phyloP scores from a whole-genome alignment of 1,140 invertebrate genomes.

The Caenorhabditis briggsae region DNA sequence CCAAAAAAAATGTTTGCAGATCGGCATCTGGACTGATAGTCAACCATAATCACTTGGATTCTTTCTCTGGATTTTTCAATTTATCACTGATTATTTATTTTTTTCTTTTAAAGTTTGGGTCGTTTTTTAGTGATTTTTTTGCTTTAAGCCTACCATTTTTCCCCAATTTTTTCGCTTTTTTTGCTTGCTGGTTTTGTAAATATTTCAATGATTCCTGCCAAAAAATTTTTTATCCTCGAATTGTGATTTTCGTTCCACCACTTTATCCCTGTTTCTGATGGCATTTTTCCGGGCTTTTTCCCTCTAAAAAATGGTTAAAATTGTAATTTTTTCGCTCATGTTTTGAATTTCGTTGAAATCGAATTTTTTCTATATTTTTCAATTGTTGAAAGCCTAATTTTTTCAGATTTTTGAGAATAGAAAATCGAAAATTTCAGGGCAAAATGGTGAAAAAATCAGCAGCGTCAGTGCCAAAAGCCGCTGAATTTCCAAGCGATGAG shows the following conservation, averaged over 20 bases:
- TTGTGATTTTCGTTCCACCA: not conserved
- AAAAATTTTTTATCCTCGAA: not conserved
- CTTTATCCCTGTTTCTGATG: not conserved
- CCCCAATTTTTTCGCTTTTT: not conserved
- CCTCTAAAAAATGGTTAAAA: not conserved
- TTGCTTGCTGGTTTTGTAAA: constrained; percentile 33
- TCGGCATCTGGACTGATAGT: too few species aligned
- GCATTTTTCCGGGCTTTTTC: not conserved
- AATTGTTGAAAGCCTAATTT: not conserved
- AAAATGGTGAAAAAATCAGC: constrained; percentile 42
- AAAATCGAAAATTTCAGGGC: not conserved
- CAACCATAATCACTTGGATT: too few species aligned
- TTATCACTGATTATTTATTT: not conserved
- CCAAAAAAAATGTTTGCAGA: too few species aligned
- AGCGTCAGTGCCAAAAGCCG: not conserved
- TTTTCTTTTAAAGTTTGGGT: not conserved
- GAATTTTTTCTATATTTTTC: not conserved
- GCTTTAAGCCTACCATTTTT: not conserved
- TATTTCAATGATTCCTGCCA: constrained; percentile 13
- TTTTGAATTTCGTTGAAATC: not conserved
- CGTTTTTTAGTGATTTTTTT: not conserved
- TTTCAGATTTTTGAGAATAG: not conserved
- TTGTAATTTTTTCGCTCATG: not conserved
- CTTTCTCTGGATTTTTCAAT: not conserved
- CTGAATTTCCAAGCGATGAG: constrained; percentile 2